These are phyloP conservation scores for Anniella stebbinsi DNA, from an alignment of 2,797 vertebrate species.

Conservation along the genomic window DNA sequence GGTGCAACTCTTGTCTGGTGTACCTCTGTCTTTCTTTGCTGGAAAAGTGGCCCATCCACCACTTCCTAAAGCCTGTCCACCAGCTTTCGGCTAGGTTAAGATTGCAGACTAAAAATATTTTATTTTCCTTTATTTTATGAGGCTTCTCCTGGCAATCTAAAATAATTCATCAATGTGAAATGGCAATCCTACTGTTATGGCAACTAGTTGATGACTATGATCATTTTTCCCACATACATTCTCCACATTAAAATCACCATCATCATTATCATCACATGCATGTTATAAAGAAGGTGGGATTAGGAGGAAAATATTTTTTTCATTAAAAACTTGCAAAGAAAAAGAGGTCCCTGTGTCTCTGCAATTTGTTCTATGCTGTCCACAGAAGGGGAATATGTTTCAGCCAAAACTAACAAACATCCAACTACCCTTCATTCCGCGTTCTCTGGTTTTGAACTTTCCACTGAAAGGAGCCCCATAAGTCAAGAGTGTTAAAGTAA, in stretches of 20 bases:
- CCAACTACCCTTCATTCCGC: constrained; percentile 55
- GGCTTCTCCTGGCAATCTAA: neutral
- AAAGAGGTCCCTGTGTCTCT: constrained; percentile 15
- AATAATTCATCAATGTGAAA: constrained; percentile 56
- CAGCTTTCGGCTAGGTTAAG: neutral
- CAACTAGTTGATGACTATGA: neutral
- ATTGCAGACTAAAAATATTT: neutral
- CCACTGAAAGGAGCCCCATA: constrained; percentile 27
- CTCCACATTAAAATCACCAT: neutral
- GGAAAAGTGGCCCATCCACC: too few relatives aligned
- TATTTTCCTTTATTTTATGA: constrained; percentile 8
- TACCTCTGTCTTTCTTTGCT: neutral
- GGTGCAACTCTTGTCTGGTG: neutral
- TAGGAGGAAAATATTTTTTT: constrained; percentile 21
- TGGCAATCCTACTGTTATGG: constrained; percentile 4
- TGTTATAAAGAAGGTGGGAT: neutral
- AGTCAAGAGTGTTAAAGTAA: constrained; percentile 40
- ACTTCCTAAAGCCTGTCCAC: neutral
- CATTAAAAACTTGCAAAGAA: constrained; percentile 20
- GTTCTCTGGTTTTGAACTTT: neutral
- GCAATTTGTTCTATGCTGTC: constrained; percentile 35
- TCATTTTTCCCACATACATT: constrained; percentile 2
- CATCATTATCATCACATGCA: neutral
- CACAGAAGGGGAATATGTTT: constrained; percentile 43
- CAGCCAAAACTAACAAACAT: constrained; percentile 59